A percentile compares a stretch with the other conserved stretches of the same genome.
These are phyloP conservation scores for Pipra filicauda DNA, from an alignment of 2,113 vertebrate species.

Conservation along the genomic window DNA sequence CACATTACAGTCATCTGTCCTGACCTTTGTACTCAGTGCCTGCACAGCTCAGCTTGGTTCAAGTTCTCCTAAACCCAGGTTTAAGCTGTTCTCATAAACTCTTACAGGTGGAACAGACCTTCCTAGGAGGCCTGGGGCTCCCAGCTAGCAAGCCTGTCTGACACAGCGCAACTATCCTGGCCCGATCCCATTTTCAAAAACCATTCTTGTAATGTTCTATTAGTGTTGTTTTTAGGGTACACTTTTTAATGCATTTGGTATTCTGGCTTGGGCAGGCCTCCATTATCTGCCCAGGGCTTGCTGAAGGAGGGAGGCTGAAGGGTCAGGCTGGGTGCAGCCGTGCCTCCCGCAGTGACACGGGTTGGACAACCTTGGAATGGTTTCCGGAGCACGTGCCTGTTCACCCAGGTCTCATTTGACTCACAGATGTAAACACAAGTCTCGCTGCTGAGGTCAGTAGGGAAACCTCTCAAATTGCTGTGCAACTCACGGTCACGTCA, in stretches of 20 bases:
- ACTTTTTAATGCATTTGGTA: not conserved
- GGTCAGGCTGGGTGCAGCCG: not conserved
- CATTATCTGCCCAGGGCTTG: not conserved
- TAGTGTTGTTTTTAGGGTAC: not conserved
- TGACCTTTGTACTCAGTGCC: not conserved
- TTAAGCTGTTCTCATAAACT: not conserved
- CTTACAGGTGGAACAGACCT: not conserved
- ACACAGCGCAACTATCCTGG: not conserved
- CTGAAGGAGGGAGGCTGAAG: not conserved
- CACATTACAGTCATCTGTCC: too few species aligned
- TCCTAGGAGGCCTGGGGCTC: not conserved
- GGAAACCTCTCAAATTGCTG: not conserved
- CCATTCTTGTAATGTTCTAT: not conserved
- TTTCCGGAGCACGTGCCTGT: not conserved
- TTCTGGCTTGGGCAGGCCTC: not conserved
- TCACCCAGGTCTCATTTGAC: not conserved
- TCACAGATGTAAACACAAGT: not conserved
- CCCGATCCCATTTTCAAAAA: not conserved
- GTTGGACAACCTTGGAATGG: not conserved
- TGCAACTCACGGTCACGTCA: not conserved
- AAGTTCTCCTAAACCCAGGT: not conserved
- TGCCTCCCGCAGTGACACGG: not conserved
- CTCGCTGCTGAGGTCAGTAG: not conserved
- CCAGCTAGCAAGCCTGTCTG: not conserved
- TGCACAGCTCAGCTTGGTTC: not conserved